phyloP scores from a whole-genome alignment of 2,888 invertebrate genomes.

The Drosophila acutilabella region DNA sequence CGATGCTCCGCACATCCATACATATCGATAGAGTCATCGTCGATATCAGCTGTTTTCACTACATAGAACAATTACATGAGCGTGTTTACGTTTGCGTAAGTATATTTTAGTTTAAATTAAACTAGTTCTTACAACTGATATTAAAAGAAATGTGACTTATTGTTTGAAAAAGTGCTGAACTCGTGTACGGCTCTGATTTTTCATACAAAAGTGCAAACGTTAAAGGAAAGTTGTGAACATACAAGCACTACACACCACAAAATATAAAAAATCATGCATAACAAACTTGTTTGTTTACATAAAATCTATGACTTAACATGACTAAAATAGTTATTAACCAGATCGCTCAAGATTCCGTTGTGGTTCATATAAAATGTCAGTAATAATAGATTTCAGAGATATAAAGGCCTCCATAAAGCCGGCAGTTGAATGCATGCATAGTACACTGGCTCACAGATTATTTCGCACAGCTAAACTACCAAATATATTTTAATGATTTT shows the following conservation, averaged over 20 bases:
- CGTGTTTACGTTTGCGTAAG: slow-evolving; percentile 28
- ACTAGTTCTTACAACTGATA: background rate
- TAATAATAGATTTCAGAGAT: too few species aligned
- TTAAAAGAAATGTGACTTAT: background rate
- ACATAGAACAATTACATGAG: slow-evolving; percentile 11
- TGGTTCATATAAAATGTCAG: background rate
- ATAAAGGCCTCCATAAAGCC: background rate
- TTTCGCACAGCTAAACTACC: background rate
- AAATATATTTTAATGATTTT: too few species aligned
- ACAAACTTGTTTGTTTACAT: slow-evolving; percentile 3
- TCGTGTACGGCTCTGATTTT: too few species aligned
- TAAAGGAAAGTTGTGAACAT: background rate
- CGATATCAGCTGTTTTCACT: slow-evolving; percentile 6
- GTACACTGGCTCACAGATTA: background rate
- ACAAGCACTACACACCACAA: background rate
- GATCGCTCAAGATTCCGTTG: background rate
- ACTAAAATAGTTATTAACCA: background rate
- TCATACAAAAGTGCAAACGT: background rate
- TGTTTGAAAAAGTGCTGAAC: too few species aligned
- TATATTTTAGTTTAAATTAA: background rate
- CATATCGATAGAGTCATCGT: slow-evolving; percentile 6
- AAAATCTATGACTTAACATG: background rate
- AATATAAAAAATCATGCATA: slow-evolving; percentile 1
- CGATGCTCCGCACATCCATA: background rate
- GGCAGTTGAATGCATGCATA: background rate